Conservation (phyloP, 2,888 invertebrate genomes). For the Stomorhina lunata region DNA sequence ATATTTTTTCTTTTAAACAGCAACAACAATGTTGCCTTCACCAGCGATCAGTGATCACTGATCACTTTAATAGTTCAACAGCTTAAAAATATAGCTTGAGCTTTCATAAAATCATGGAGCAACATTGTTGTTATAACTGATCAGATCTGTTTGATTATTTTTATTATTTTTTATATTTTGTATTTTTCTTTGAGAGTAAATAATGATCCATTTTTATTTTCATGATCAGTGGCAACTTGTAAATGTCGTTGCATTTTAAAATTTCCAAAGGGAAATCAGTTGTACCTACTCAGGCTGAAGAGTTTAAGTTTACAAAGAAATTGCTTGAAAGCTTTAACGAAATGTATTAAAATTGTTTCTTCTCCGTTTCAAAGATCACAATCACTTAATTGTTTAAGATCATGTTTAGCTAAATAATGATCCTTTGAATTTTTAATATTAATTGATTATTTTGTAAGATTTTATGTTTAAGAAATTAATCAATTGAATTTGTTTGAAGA, state of each 20-base stretch:
- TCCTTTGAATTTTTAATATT: not conserved
- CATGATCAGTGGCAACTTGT: slow-evolving; percentile 48
- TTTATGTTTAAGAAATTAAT: not conserved
- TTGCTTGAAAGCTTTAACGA: not conserved
- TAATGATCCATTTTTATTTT: slow-evolving; percentile 34
- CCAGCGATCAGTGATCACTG: too few relatives aligned
- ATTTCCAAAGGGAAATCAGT: slow-evolving; percentile 19
- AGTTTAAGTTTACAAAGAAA: not conserved
- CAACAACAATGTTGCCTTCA: slow-evolving; percentile 47
- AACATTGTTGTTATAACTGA: slow-evolving; percentile 33
- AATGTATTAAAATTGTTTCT: slow-evolving; percentile 34
- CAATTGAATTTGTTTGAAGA: not conserved
- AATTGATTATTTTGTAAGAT: not conserved
- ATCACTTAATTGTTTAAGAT: slow-evolving; percentile 44
- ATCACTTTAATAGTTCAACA: too few relatives aligned
- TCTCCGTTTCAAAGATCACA: slow-evolving; percentile 14
- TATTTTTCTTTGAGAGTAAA: not conserved
- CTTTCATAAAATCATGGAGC: not conserved
- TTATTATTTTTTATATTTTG: not conserved
- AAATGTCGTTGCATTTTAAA: slow-evolving; percentile 27
- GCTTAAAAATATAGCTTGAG: not conserved
- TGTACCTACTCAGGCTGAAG: not conserved
- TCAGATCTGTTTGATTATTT: slow-evolving; percentile 35
- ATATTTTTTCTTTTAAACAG: slow-evolving; percentile 58
- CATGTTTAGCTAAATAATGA: slow-evolving; percentile 19